A percentile compares a stretch with the other conserved stretches of the same genome.
These are phyloP conservation scores for Clarias magur DNA, from an alignment of 2,113 vertebrate genomes.

Conservation along the genomic window DNA sequence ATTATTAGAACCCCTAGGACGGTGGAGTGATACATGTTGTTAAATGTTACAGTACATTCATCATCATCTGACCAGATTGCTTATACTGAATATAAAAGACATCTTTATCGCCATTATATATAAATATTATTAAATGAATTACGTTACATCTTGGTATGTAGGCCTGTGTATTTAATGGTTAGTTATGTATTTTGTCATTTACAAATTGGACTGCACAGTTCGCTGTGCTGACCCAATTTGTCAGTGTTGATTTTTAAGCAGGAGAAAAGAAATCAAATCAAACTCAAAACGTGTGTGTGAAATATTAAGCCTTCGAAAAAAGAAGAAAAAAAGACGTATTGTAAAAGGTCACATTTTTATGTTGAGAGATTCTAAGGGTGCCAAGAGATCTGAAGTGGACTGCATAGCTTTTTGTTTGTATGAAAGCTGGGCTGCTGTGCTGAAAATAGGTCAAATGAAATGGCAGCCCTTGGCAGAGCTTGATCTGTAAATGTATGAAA, in stretches of 20 bases:
- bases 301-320: neutral
- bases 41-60: too few species aligned
- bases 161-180: neutral
- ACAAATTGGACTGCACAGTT: neutral
- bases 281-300: neutral
- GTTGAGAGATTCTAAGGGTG: neutral
- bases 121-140: neutral
- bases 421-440: neutral
- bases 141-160: neutral
- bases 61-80: too few species aligned
- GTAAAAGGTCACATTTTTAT: neutral
- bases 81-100: neutral
- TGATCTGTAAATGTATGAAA: neutral
- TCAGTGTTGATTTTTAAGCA: neutral
- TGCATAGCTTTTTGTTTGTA: neutral
- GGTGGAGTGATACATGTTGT: too few species aligned
- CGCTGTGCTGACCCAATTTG: neutral
- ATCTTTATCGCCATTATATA: neutral
- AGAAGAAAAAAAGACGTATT: neutral
- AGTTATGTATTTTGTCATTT: neutral
- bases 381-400: neutral
- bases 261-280: neutral
- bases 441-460: slow-evolving; percentile 38
- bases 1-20: too few species aligned
- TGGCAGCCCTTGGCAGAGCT: neutral